phyloP scores from a whole-genome alignment of 2,797 vertebrate genomes.

The Austrolebias charrua region DNA sequence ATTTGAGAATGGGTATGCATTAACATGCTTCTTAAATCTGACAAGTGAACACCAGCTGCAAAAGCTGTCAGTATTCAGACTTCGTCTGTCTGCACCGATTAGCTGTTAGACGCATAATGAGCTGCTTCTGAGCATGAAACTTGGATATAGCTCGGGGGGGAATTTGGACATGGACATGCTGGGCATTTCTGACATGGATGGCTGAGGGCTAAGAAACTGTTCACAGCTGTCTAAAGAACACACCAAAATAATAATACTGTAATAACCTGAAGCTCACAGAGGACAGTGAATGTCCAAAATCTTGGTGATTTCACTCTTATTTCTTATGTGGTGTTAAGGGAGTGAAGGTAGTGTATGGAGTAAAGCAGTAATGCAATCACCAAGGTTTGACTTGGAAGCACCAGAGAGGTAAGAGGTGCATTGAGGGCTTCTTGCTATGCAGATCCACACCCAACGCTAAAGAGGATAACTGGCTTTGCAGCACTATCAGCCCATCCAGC shows the following conservation, averaged over 20 bases:
- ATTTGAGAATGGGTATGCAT: conserved; percentile 35
- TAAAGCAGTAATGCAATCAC: conserved; percentile 11
- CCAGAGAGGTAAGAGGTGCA: conserved; percentile 40
- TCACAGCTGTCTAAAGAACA: conserved; percentile 20
- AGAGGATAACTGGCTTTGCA: conserved; percentile 73
- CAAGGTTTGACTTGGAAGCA: conserved; percentile 33
- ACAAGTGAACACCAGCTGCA: conserved; percentile 39
- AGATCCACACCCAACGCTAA: conserved; percentile 63
- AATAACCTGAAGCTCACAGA: conserved; percentile 4
- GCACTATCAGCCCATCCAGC: conserved; percentile 75
- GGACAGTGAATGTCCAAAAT: background rate
- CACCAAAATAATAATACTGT: background rate
- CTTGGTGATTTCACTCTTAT: conserved; percentile 5
- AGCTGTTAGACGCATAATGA: conserved; percentile 49
- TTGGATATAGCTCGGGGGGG: conserved; percentile 29
- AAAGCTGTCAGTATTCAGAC: conserved; percentile 40
- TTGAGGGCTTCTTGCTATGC: conserved; percentile 60
- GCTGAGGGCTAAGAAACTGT: conserved; percentile 27
- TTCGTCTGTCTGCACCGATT: conserved; percentile 40
- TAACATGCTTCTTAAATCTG: conserved; percentile 41
- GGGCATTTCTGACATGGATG: conserved; percentile 21
- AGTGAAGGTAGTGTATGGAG: conserved; percentile 1
- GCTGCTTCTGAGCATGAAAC: conserved; percentile 48
- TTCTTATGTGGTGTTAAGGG: conserved; percentile 3
- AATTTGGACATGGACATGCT: conserved; percentile 30